Evolutionary conservation across 2,113 vertebrate genomes (phyloP).

Genomic region (Heterochromis multidens): DNA sequence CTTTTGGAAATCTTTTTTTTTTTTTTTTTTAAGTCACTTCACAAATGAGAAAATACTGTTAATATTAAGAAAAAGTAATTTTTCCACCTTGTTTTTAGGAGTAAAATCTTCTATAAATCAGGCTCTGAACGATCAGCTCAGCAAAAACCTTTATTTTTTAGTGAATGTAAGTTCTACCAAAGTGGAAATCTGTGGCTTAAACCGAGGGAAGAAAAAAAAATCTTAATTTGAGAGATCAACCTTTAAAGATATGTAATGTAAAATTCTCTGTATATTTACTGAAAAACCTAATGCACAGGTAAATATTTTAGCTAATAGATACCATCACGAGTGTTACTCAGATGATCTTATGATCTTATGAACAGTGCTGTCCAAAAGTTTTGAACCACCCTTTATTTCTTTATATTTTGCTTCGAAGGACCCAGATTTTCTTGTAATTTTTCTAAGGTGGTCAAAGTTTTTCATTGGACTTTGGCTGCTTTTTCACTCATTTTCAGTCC

Average conservation of each 20-base stretch:
- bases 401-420: not conserved
- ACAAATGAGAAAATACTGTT: not conserved
- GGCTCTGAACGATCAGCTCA: no score
- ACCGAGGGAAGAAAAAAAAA: no score
- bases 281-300: not conserved
- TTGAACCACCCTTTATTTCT: not conserved
- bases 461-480: not conserved
- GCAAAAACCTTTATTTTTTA: not conserved
- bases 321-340: not conserved
- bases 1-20: not conserved
- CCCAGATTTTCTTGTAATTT: not conserved
- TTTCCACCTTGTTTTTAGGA: no score
- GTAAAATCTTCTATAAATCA: no score
- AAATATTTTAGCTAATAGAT: not conserved
- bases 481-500: not conserved
- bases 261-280: not conserved
- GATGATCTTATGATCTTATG: not conserved
- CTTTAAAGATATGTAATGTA: not conserved
- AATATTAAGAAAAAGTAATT: not conserved
- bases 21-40: not conserved
- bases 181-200: not conserved
- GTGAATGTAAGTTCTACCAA: not conserved
- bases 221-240: not conserved
- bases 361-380: not conserved
- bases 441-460: not conserved